These are phyloP conservation scores for Dicrostonyx torquatus DNA, from an alignment of 2,797 vertebrate species.

Conservation along the genomic window DNA sequence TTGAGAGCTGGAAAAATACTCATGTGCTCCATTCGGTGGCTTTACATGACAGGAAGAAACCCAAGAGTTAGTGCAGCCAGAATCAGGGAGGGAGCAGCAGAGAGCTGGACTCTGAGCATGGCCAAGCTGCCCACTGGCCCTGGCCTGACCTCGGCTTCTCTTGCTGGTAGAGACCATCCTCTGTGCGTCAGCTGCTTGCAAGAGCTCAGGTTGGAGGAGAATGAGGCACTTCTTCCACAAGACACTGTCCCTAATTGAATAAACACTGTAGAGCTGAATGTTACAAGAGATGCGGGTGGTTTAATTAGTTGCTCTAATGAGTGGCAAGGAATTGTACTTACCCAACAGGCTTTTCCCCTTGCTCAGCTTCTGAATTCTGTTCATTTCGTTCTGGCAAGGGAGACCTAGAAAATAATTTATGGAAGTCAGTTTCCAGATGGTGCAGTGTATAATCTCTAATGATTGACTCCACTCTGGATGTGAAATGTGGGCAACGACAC, in stretches of 20 bases:
- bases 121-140: neutral
- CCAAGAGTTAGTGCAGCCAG: neutral
- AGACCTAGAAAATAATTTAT: slow-evolving; percentile 89
- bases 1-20: neutral
- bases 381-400: slow-evolving; percentile 97
- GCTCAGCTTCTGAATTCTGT: slow-evolving; percentile 95
- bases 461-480: slow-evolving; percentile 82
- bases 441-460: slow-evolving; percentile 79
- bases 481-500: slow-evolving; percentile 80
- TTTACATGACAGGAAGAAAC: neutral
- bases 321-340: slow-evolving; percentile 87
- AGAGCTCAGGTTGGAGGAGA: neutral
- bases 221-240: slow-evolving; percentile 55
- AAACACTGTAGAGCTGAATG: slow-evolving; percentile 73
- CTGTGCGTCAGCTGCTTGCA: neutral
- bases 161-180: neutral
- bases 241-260: slow-evolving; percentile 79
- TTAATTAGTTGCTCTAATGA: slow-evolving; percentile 85
- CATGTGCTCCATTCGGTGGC: neutral
- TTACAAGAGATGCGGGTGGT: slow-evolving; percentile 81
- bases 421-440: slow-evolving; percentile 87
- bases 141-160: neutral
- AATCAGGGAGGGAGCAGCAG: neutral
- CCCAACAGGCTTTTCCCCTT: slow-evolving; percentile 95
- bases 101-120: neutral